phyloP scores from a whole-genome alignment of 64 coral and sea anemone species.

The Pocillopora verrucosa region DNA sequence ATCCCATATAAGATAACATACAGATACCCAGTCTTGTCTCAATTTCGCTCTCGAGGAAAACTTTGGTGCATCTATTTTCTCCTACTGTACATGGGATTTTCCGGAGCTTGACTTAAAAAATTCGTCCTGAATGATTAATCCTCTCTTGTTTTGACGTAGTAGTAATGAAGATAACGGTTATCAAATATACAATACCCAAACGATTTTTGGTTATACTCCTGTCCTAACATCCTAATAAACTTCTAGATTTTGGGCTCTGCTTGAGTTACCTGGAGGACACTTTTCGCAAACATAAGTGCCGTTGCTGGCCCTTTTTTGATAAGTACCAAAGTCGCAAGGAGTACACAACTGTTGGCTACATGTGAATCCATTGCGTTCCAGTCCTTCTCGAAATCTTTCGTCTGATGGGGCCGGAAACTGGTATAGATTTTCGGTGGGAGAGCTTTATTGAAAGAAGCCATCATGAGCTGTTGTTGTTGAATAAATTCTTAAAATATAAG shows the following conservation, averaged over 20 bases:
- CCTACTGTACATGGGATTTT: too few relatives aligned
- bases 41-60: too few relatives aligned
- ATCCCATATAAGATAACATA: too few relatives aligned
- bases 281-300: slow-evolving; percentile 62
- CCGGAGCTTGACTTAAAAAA: too few relatives aligned
- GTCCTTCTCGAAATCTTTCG: slow-evolving; percentile 48
- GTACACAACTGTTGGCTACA: slow-evolving; percentile 45
- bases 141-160: too few relatives aligned
- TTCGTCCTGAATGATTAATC: too few relatives aligned
- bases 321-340: slow-evolving; percentile 72
- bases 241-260: not conserved
- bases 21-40: too few relatives aligned
- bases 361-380: slow-evolving; percentile 69
- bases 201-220: not conserved
- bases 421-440: slow-evolving; percentile 21
- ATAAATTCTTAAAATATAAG: not conserved
- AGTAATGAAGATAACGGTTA: not conserved
- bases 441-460: not conserved
- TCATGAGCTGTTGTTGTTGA: not conserved
- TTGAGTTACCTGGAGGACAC: slow-evolving; percentile 51
- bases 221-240: not conserved
- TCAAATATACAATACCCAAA: not conserved
- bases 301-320: slow-evolving; percentile 48
- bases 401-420: slow-evolving; percentile 41
- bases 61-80: too few relatives aligned